Conservation (phyloP, 2,888 invertebrate genomes). For the Macrophya alboannulata region DNA sequence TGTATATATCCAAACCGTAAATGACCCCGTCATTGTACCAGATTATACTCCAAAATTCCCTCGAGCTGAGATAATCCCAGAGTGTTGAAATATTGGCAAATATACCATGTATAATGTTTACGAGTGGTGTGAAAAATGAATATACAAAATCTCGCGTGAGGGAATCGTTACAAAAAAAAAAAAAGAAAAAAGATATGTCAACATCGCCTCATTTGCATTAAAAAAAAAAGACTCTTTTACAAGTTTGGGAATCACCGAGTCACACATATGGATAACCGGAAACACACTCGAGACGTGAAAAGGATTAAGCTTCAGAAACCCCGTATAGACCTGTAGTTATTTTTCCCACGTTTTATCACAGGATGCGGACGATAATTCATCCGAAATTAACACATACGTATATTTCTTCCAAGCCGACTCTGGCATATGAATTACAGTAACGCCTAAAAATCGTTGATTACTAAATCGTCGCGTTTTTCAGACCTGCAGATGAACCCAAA, state of each 20-base stretch:
- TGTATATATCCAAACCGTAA: not conserved
- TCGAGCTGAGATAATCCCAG: not conserved
- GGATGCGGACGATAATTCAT: not conserved
- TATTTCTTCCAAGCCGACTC: not conserved
- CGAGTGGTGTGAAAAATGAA: not conserved
- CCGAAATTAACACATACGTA: not conserved
- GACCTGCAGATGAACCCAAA: constrained; percentile 82
- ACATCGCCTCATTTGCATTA: not conserved
- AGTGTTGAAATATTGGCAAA: not conserved
- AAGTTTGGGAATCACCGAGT: constrained; percentile 40
- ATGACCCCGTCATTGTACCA: not conserved
- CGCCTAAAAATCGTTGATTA: not conserved
- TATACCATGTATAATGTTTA: not conserved
- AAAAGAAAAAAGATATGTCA: not conserved
- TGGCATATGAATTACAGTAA: not conserved
- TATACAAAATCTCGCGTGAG: not conserved
- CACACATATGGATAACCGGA: not conserved
- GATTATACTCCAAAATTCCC: no score
- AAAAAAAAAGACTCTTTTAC: not conserved
- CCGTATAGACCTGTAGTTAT: not conserved
- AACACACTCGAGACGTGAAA: not conserved
- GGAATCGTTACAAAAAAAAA: not conserved
- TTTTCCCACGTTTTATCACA: not conserved
- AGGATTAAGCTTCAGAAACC: not conserved
- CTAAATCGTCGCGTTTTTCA: constrained; percentile 67